These are phyloP conservation scores for Myotis planiceps DNA, from an alignment of 2,797 vertebrate species.

Conservation along the genomic window DNA sequence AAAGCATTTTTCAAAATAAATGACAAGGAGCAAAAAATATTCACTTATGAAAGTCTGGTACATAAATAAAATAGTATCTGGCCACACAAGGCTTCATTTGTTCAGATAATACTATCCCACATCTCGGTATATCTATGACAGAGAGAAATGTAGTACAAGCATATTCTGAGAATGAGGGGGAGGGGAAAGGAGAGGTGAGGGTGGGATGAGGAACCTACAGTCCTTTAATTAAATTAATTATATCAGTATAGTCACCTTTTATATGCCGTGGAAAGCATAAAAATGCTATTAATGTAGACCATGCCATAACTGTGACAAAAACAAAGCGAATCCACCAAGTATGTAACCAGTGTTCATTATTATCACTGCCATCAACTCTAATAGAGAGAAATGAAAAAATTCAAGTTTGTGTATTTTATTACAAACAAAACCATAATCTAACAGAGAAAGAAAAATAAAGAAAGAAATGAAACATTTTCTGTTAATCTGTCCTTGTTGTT, in stretches of 20 bases:
- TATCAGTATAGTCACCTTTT: slow-evolving; percentile 60
- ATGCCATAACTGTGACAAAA: neutral
- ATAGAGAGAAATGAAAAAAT: slow-evolving; percentile 42
- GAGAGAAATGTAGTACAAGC: neutral
- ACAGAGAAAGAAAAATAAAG: no score
- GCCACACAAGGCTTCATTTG: neutral
- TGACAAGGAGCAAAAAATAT: neutral
- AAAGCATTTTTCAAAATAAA: neutral
- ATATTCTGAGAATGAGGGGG: neutral
- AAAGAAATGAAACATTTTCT: neutral
- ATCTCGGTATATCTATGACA: neutral
- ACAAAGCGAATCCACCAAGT: slow-evolving; percentile 49
- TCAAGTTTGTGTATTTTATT: neutral
- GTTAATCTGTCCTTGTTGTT: neutral
- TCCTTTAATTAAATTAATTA: neutral
- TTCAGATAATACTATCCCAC: neutral
- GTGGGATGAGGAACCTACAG: neutral
- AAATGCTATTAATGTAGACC: slow-evolving; percentile 58
- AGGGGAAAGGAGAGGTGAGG: no score
- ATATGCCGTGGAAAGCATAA: slow-evolving; percentile 52
- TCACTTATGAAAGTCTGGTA: neutral
- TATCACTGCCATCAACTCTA: neutral
- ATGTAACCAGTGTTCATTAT: rapidly evolving
- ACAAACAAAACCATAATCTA: slow-evolving; percentile 1
- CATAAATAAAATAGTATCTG: slow-evolving; percentile 13